These are phyloP conservation scores for Morpho helenor DNA, from an alignment of 2,888 invertebrate species.

Conservation along the genomic window DNA sequence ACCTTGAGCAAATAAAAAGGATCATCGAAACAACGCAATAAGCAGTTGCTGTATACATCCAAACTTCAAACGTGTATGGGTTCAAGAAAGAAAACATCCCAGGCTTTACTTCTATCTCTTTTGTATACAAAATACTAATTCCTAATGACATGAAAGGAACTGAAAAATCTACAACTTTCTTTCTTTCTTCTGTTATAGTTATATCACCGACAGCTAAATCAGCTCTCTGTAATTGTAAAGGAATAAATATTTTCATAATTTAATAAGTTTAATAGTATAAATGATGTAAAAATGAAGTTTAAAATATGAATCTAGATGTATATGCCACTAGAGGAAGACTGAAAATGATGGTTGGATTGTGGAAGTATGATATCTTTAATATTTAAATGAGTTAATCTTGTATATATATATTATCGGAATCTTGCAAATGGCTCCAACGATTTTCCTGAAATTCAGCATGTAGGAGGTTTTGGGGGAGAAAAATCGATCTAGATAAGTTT, in stretches of 20 bases:
- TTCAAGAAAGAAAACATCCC: conserved; percentile 92
- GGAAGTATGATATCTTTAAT: too few relatives aligned
- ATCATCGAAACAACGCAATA: conserved; percentile 90
- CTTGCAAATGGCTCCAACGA: too few relatives aligned
- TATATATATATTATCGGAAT: too few relatives aligned
- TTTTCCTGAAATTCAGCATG: too few relatives aligned
- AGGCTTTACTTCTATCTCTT: conserved; percentile 86
- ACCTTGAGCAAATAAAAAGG: conserved; percentile 88
- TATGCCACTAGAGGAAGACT: too few relatives aligned
- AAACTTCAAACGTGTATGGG: conserved; percentile 90
- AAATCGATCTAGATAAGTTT: too few relatives aligned
- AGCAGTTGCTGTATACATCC: conserved; percentile 92
- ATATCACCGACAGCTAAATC: conserved; percentile 81
- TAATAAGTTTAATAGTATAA: too few relatives aligned
- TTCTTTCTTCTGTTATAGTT: conserved; percentile 95
- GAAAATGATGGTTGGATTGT: too few relatives aligned
- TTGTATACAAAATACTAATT: conserved; percentile 92
- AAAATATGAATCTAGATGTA: too few relatives aligned
- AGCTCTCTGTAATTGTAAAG: conserved; percentile 45
- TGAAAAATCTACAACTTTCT: conserved; percentile 94
- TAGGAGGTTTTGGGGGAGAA: too few relatives aligned
- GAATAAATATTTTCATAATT: neutral
- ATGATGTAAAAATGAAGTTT: too few relatives aligned
- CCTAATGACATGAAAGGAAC: conserved; percentile 98
- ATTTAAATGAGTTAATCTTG: too few relatives aligned